phyloP scores from a whole-genome alignment of 1,140 invertebrate genomes.

The Macrosteles quadrilineatus region DNA sequence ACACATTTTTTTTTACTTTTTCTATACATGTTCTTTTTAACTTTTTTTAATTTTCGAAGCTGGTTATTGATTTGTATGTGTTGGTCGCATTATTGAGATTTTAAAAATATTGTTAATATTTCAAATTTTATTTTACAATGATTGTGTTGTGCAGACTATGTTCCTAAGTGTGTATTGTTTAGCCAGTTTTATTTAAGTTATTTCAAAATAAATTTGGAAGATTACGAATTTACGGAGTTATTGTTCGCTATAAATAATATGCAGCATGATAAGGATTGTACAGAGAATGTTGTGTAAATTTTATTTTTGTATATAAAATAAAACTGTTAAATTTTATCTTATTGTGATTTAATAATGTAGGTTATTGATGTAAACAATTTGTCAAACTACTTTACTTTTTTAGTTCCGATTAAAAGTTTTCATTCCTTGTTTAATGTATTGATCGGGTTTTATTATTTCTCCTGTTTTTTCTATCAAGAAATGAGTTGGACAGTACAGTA shows the following conservation, averaged over 20 bases:
- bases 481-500: neutral
- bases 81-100: neutral
- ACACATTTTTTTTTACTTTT: neutral
- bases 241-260: neutral
- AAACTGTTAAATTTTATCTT: slow-evolving; percentile 19
- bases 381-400: neutral
- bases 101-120: neutral
- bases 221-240: slow-evolving; percentile 16
- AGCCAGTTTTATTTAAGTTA: neutral
- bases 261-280: neutral
- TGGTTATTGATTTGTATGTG: neutral
- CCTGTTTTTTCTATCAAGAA: neutral
- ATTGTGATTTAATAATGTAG: slow-evolving; percentile 7
- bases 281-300: slow-evolving; percentile 10
- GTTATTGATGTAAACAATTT: slow-evolving; percentile 11
- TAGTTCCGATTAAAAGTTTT: neutral
- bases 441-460: neutral
- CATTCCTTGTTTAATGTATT: neutral
- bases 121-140: neutral
- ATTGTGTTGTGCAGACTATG: neutral
- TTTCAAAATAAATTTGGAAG: slow-evolving; percentile 15
- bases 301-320: slow-evolving; percentile 23
- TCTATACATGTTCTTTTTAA: neutral
- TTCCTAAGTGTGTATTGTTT: neutral
- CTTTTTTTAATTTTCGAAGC: neutral